Evolutionary conservation across 2,113 vertebrate species (phyloP), one percentile per base, ranked within the genome.

Genomic region (Delphinapterus leucas): DNA sequence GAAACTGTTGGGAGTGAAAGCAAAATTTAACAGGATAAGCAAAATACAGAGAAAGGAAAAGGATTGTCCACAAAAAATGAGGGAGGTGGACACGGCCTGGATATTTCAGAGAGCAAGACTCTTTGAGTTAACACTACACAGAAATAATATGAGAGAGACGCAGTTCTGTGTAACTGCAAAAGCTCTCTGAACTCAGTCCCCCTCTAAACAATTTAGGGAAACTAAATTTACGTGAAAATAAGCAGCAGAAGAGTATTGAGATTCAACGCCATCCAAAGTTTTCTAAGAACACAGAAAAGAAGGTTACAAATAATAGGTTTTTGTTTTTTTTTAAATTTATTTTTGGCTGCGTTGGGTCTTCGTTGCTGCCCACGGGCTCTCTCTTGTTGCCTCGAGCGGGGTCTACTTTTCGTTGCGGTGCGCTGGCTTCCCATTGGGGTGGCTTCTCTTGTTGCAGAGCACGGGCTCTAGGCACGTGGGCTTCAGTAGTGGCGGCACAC

Each of bases 141-240:
- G 58, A 91, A 88, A 28, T 44, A 41, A 70, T 49, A 8, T 8
- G 10, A 84, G n/a, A 77, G 33, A 20, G 18, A 83, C 8, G 10
- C 3, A 53, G 23, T 49, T 84, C 55, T 73, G 31, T 31, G 36
- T 28, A 63, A 31, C 9, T 77, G 8, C 7, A 47, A 82, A 82
- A 87, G 4, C 14, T 82, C 47, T 70, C 18, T 73, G 47, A 74
- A 77, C 13, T 14, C 9, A 96, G 9, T 4, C 25, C 33, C n/a
- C 65, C n/a, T 85, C 81, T 49, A 96, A 71, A 96, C 47, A 36
- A 36, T 82, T 86, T 77, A 92, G 12, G 38, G 12, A 67, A 96
- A 74, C 18, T 87, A 85, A 88, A 49, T 93, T 65, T 65, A 26
- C 25, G 70, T 53, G 60, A 71, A 94, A 55, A 63, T 36, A 44